phyloP scores from a whole-genome alignment of 2,113 vertebrate genomes.

The Oryzias melastigma region DNA sequence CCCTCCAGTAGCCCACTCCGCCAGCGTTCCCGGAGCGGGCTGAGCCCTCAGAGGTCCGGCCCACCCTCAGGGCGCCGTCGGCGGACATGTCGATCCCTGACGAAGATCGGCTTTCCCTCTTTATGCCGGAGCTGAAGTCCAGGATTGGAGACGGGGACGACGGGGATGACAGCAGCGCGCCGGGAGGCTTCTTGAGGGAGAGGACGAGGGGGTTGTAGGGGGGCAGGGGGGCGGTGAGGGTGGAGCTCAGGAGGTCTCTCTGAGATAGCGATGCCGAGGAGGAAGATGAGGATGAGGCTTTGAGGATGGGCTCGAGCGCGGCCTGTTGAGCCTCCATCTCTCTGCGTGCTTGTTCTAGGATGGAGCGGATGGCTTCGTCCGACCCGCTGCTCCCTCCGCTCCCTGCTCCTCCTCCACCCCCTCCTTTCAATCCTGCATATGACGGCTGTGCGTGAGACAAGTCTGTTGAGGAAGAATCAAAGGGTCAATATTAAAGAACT shows the following conservation, averaged over 20 bases:
- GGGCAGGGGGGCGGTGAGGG: slow-evolving; percentile 84
- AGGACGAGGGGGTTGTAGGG: slow-evolving; percentile 87
- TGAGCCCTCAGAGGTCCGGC: slow-evolving; percentile 79
- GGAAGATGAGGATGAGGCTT: slow-evolving; percentile 81
- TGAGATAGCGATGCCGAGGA: slow-evolving; percentile 80
- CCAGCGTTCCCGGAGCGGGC: slow-evolving; percentile 67
- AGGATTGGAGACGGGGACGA: slow-evolving; percentile 78
- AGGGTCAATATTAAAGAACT: slow-evolving; percentile 10
- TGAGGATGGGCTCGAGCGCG: slow-evolving; percentile 89
- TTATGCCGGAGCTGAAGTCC: slow-evolving; percentile 80
- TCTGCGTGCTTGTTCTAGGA: slow-evolving; percentile 92
- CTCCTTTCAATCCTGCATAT: slow-evolving; percentile 70
- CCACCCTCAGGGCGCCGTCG: slow-evolving; percentile 77
- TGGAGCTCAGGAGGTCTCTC: slow-evolving; percentile 84
- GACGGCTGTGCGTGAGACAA: slow-evolving; percentile 77
- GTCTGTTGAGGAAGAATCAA: slow-evolving; percentile 74
- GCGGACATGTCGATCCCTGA: slow-evolving; percentile 75
- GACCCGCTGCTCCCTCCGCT: slow-evolving; percentile 71
- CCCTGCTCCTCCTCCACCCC: slow-evolving; percentile 62
- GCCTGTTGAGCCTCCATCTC: slow-evolving; percentile 96
- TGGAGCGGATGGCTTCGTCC: slow-evolving; percentile 94
- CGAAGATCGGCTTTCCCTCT: slow-evolving; percentile 82
- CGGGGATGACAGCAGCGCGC: slow-evolving; percentile 79
- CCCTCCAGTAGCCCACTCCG: slow-evolving; percentile 85
- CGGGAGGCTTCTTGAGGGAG: slow-evolving; percentile 87